Base-by-base conservation (phyloP, 2,797 vertebrate genomes). In the Cheirogaleus major region DNA sequence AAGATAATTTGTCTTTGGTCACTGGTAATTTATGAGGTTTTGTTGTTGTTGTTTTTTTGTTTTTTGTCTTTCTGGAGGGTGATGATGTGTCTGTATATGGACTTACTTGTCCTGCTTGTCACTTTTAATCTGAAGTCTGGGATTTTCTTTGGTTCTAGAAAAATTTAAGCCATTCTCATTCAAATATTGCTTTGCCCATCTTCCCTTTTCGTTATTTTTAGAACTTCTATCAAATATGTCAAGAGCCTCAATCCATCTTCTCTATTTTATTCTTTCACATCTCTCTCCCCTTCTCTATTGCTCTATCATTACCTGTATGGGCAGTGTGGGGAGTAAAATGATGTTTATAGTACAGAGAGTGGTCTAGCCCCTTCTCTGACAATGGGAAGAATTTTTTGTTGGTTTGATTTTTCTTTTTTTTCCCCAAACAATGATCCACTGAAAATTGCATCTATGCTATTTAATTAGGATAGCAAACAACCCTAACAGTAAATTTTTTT, bases 1-100 rank as follows among this genome's bases (percentile, higher is more conserved):
- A 91, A 76, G 41, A 76, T 91, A 70, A 78, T 57, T 79, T 70
- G 30, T 48, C 63, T 95, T 85, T 92, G 55, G 78, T 89, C 17
- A 12, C 38, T 67, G 69, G 12, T 87, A 48, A 55, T 73, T 72
- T 73, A 63, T 72, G 38, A 73, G 4, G 6, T 52, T 72, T 72
- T 70, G 5, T 65, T 45, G 45, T 38, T 78, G 14, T 22, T n/a
- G 30, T 38, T 86, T n/a, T 43, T 63, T 45, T 45, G 10, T 2
- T 45, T 43, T 63, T 69, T 52, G 12, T 7, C 14, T 43, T 88
- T 57, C 38, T 93, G 67, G 50, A 83, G 27, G 27, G 30, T 59
- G 52, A 65, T 55, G 41, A 38, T 81, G 14, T 25, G 0, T 85
- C 8, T 84, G 17, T n/a, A 35, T 27, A 38, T 75, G 20, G n/a